phyloP scores from a whole-genome alignment of 2,797 vertebrate genomes.

The Picus viridis region DNA sequence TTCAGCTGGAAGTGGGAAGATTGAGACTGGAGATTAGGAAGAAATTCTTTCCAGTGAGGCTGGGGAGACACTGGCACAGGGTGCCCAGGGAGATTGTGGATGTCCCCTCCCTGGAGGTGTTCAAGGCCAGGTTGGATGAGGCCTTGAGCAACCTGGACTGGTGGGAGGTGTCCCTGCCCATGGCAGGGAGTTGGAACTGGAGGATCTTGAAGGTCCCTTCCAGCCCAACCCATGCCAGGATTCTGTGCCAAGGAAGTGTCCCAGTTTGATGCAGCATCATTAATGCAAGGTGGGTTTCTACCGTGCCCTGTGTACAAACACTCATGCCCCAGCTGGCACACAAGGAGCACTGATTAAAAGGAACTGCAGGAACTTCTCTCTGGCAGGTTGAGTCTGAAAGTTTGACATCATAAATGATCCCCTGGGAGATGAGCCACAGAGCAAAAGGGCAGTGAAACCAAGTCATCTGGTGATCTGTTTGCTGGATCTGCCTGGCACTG shows the following conservation, averaged over 20 bases:
- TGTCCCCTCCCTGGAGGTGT: too few species aligned
- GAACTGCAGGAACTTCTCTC: neutral
- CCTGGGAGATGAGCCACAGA: neutral
- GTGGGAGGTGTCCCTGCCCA: too few species aligned
- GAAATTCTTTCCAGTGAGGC: too few species aligned
- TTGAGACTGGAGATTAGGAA: too few species aligned
- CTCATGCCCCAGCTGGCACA: neutral
- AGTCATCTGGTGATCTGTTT: neutral
- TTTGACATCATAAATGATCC: neutral
- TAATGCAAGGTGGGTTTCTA: neutral
- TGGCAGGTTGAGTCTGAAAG: neutral
- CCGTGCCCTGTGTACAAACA: accelerated
- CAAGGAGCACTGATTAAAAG: neutral
- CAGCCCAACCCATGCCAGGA: too few species aligned
- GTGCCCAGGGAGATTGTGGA: too few species aligned
- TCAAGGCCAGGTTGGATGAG: too few species aligned
- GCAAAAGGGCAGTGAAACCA: neutral
- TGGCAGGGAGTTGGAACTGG: too few species aligned
- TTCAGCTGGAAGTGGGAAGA: too few species aligned
- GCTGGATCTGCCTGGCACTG: neutral
- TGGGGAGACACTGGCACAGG: too few species aligned
- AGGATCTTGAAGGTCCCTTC: too few species aligned
- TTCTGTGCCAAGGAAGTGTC: neutral
- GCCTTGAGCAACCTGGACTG: too few species aligned
- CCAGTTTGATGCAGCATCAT: neutral